Base-by-base conservation (phyloP, 1,140 invertebrate genomes). In the Lepidurus packardi region DNA sequence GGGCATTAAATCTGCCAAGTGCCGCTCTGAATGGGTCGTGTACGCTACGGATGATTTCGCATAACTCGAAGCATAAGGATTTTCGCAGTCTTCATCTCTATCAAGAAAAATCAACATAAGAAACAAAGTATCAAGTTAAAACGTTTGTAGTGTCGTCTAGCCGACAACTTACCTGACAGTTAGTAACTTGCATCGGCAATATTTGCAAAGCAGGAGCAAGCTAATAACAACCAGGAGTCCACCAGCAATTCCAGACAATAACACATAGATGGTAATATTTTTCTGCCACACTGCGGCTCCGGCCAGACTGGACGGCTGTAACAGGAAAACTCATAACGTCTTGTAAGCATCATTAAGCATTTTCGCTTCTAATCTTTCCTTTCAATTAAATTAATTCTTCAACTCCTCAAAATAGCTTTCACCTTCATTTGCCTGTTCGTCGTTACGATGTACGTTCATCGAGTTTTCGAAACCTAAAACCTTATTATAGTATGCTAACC, bases 161-260 rank as follows among this genome's bases (percentile, higher is more conserved):
- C 13, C 53, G 21, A 7, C 16, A 65, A 16, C 53, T 65, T 65
- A 65, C 53, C 53, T 21, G 16, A 21, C 16, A 21, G 53, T 21
- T 16, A 65, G 53, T 65, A 65, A 43, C n/a, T 74, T 43, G n/a
- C 78, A 41, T 43, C 78, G 80, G 80, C 86, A 87, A 75, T 84
- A 84, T 81, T 86, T 86, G 82, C 85, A 86, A 80, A 85, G 84
- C 43, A 86, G 80, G 76, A 86, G 84, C 75, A 86, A 84, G 75
- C 84, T 81, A 9, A 85, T 80, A 16, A 86, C 85, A 8, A 87
- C 82, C 41, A 86, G 77, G 13, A 87, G 82, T 11, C 86, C 86
- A 8, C 85, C 86, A 3, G 84, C 81, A 7, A 87, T 84, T 1
- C 86, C 86, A 11, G 85, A 83, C 13, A 86, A 82, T 16, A 86